phyloP scores from a whole-genome alignment of 2,888 invertebrate genomes.

The Drosophila mettleri region DNA sequence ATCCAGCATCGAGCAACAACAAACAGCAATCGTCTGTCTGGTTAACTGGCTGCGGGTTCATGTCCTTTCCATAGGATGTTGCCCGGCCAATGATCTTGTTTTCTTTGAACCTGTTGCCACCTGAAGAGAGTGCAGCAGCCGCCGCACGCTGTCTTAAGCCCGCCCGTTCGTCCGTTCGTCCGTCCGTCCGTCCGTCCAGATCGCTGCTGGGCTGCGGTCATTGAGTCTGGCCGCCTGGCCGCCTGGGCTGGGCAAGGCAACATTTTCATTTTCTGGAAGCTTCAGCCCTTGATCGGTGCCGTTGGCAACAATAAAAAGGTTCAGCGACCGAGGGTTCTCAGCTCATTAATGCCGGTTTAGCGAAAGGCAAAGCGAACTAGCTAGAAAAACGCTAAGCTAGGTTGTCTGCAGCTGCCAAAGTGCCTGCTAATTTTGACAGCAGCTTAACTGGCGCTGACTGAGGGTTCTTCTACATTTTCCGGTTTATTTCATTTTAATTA shows the following conservation, averaged over 20 bases:
- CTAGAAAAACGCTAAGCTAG: slow-evolving; percentile 16
- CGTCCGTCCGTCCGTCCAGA: not conserved
- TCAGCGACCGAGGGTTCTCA: slow-evolving; percentile 36
- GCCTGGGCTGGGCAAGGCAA: not conserved
- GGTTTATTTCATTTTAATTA: not conserved
- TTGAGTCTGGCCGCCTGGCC: slow-evolving; percentile 11
- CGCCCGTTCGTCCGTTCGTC: too few relatives aligned
- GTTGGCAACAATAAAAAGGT: slow-evolving; percentile 45
- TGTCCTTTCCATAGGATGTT: slow-evolving; percentile 64
- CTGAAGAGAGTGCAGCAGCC: slow-evolving; percentile 26
- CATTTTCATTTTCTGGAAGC: slow-evolving; percentile 20
- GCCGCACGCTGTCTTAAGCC: not conserved
- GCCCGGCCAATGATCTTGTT: slow-evolving; percentile 60
- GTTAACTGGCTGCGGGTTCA: slow-evolving; percentile 32
- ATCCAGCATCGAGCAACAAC: slow-evolving; percentile 11
- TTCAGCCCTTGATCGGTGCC: slow-evolving; percentile 19
- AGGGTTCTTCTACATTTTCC: not conserved
- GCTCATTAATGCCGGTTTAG: not conserved
- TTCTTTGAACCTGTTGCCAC: slow-evolving; percentile 47
- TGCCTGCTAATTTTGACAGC: not conserved
- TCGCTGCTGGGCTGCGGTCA: not conserved
- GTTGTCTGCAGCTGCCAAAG: not conserved
- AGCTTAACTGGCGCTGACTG: too few relatives aligned
- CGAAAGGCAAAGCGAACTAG: not conserved
- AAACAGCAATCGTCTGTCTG: slow-evolving; percentile 1